Conservation (phyloP, 2,113 vertebrate genomes). For the Triplophysa tibetana region DNA sequence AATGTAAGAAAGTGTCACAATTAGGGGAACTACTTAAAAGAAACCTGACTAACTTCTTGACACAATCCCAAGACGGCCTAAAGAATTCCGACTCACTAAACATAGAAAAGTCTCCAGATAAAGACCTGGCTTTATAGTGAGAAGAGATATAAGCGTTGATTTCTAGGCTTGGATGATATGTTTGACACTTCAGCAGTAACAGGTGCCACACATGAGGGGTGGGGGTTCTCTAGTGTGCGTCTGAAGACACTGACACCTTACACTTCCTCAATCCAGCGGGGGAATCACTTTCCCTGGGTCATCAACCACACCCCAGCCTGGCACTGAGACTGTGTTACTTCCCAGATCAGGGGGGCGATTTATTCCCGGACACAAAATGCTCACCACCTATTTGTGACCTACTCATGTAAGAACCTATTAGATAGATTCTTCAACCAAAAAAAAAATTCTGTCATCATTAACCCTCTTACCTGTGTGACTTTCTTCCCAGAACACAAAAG, state of each 20-base stretch:
- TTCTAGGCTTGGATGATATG: slow-evolving; percentile 31
- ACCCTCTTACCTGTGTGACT: no score
- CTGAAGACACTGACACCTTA: slow-evolving; percentile 55
- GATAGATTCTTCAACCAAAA: background rate
- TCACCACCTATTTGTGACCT: slow-evolving; percentile 47
- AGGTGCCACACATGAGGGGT: slow-evolving; percentile 29
- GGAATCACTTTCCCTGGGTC: slow-evolving; percentile 46
- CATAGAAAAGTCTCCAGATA: slow-evolving; percentile 35
- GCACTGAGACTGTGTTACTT: slow-evolving; percentile 61
- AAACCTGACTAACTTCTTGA: slow-evolving; percentile 5
- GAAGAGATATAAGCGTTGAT: slow-evolving; percentile 37
- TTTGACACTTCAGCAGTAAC: slow-evolving; percentile 43
- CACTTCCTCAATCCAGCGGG: slow-evolving; percentile 55
- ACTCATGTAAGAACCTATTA: slow-evolving; percentile 39
- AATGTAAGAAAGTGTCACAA: background rate
- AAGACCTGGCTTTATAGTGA: background rate
- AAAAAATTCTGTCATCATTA: no score
- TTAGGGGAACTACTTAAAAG: background rate
- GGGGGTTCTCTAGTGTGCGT: background rate
- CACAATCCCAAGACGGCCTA: background rate
- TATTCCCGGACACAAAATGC: slow-evolving; percentile 62
- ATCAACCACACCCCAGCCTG: slow-evolving; percentile 1
- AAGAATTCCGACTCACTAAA: slow-evolving; percentile 13
- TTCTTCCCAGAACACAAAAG: no score
- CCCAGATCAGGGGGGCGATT: slow-evolving; percentile 69